Conservation (phyloP, 2,113 vertebrate genomes). For the Acanthochromis polyacanthus region DNA sequence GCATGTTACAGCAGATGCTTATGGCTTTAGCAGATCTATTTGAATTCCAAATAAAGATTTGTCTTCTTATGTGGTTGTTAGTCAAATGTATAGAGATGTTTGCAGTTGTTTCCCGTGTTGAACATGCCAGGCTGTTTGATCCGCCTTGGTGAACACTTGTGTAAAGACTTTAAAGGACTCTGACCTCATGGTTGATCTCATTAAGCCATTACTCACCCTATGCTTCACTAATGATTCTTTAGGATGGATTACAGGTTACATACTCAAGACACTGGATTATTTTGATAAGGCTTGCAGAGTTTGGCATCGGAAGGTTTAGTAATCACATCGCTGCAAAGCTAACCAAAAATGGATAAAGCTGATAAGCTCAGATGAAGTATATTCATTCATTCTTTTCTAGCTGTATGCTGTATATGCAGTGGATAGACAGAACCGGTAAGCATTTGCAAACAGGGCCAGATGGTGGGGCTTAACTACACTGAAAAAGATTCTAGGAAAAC, state of each 20-base stretch:
- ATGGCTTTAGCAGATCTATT: conserved; percentile 16
- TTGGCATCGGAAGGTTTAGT: conserved; percentile 18
- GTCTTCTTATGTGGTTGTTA: conserved; percentile 35
- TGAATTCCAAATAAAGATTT: conserved; percentile 33
- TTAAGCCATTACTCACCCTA: conserved; percentile 62
- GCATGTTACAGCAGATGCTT: conserved; percentile 30
- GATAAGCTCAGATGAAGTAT: conserved; percentile 1
- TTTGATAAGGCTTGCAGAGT: conserved; percentile 28
- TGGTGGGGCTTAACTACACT: not conserved
- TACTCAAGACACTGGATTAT: conserved; percentile 26
- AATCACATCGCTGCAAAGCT: conserved; percentile 29
- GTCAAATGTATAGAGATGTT: conserved; percentile 31
- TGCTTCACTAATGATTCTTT: conserved; percentile 38
- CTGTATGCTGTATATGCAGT: not conserved
- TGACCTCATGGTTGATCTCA: conserved; percentile 50
- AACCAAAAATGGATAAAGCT: conserved; percentile 17
- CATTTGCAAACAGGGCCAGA: conserved; percentile 4
- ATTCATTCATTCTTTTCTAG: not conserved
- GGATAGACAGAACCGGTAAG: not conserved
- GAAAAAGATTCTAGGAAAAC: not conserved
- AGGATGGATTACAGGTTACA: conserved; percentile 59
- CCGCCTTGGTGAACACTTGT: not conserved
- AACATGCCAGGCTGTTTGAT: conserved; percentile 12
- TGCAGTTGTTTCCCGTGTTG: not conserved
- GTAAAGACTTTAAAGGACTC: conserved; percentile 12